Conservation (phyloP, 2,888 invertebrate species). For the Terebella lapidaria region DNA sequence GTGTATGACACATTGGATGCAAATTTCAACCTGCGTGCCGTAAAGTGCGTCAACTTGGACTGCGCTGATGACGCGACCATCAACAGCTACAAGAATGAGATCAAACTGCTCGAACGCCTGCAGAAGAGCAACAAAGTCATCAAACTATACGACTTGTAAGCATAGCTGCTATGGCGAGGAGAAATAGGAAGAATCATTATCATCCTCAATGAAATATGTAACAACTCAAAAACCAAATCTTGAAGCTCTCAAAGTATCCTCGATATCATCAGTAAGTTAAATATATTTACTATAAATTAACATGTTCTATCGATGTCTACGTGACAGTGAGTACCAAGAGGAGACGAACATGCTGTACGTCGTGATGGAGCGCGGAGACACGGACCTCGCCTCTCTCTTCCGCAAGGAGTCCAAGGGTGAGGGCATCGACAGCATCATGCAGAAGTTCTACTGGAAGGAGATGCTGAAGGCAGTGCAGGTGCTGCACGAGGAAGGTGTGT, state of each 20-base stretch:
- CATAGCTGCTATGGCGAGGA: slow-evolving; percentile 29
- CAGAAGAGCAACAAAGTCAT: slow-evolving; percentile 80
- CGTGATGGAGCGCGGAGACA: slow-evolving; percentile 89
- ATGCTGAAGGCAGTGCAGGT: slow-evolving; percentile 87
- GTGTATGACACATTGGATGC: slow-evolving; percentile 66
- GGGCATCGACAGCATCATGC: slow-evolving; percentile 64
- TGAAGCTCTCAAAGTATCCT: no score
- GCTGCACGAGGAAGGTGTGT: slow-evolving; percentile 80
- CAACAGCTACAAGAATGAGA: slow-evolving; percentile 83
- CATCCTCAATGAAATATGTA: no score
- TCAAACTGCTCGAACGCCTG: slow-evolving; percentile 68
- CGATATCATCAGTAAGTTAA: no score
- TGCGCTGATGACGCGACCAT: slow-evolving; percentile 65
- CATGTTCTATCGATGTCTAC: slow-evolving; percentile 23
- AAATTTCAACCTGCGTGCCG: slow-evolving; percentile 57
- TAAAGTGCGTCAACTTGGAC: slow-evolving; percentile 78
- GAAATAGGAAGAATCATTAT: background rate
- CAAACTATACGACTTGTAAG: slow-evolving; percentile 80
- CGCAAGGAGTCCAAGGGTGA: slow-evolving; percentile 29
- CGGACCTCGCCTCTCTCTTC: slow-evolving; percentile 73
- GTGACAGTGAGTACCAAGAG: slow-evolving; percentile 68
- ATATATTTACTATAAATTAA: background rate
- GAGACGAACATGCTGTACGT: slow-evolving; percentile 66
- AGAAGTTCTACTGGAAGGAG: slow-evolving; percentile 86
- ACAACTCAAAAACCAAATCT: no score